Percentiles rank a stretch among this genome's conserved stretches.
These are phyloP conservation scores for Iselma pallidipennis DNA, from an alignment of 2,888 invertebrate genomes.

Conservation along the genomic window DNA sequence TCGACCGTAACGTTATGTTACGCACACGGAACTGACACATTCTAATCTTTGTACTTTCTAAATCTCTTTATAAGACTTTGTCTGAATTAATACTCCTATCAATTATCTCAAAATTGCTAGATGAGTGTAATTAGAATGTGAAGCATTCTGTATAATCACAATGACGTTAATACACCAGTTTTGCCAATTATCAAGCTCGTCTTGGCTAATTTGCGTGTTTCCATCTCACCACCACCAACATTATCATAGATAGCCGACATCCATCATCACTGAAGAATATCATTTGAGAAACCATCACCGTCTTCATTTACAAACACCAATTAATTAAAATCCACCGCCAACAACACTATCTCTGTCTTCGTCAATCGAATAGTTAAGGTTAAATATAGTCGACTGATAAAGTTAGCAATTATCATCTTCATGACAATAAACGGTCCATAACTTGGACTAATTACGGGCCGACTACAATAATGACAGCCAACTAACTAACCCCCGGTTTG, in stretches of 20 bases:
- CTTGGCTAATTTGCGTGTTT: too few species aligned
- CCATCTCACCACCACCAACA: neutral
- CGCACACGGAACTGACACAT: too few species aligned
- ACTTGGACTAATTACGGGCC: conserved; percentile 52
- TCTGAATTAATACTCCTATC: too few species aligned
- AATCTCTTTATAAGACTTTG: too few species aligned
- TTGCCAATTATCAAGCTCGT: too few species aligned
- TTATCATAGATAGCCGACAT: neutral
- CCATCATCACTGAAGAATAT: neutral
- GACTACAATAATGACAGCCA: conserved; percentile 35
- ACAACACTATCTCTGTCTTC: neutral
- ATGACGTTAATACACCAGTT: too few species aligned
- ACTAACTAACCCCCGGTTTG: conserved; percentile 51
- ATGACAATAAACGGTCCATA: conserved; percentile 53
- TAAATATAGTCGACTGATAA: conserved; percentile 46
- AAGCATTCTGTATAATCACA: too few species aligned
- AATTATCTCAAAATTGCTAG: too few species aligned
- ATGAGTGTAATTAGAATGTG: too few species aligned
- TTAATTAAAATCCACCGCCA: too few species aligned
- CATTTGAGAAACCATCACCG: neutral
- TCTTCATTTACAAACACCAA: neutral
- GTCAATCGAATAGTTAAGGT: conserved; percentile 31
- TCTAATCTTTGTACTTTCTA: too few species aligned
- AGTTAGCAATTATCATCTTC: conserved; percentile 53
- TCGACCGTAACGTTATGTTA: too few species aligned